These are phyloP conservation scores for Ips typographus DNA, from an alignment of 1,140 invertebrate genomes.

Conservation along the genomic window DNA sequence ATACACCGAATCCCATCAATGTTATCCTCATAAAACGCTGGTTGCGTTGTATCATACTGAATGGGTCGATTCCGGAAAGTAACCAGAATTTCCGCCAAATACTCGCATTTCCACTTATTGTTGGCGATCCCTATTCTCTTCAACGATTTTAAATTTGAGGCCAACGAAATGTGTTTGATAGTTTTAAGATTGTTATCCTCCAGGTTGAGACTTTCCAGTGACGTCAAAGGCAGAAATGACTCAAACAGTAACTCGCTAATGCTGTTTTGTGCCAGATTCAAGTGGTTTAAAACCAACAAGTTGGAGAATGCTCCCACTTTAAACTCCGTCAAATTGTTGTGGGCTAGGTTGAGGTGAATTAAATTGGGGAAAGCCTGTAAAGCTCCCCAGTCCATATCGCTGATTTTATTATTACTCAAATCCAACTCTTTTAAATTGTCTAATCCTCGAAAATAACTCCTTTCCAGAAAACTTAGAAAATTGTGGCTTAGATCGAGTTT, in stretches of 20 bases:
- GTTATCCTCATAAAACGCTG: conserved; percentile 19
- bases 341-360: background rate
- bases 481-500: conserved; percentile 23
- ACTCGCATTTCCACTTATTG: conserved; percentile 28
- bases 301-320: conserved; percentile 28
- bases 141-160: background rate
- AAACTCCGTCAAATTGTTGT: conserved; percentile 17
- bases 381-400: conserved; percentile 14
- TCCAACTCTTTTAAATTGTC: conserved; percentile 8
- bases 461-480: background rate
- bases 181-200: conserved; percentile 28
- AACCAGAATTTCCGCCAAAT: conserved; percentile 16
- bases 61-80: conserved; percentile 12
- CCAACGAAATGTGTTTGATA: background rate
- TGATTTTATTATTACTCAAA: conserved; percentile 16
- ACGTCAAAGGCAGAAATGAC: conserved; percentile 16
- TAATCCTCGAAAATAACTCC: conserved; percentile 15
- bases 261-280: conserved; percentile 19
- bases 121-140: conserved; percentile 15
- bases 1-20: conserved; percentile 28
- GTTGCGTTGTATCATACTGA: conserved; percentile 8
- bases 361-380: conserved; percentile 19
- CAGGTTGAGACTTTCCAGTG: conserved; percentile 9
- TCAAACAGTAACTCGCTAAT: conserved; percentile 16
- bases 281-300: conserved; percentile 1